Evolutionary conservation across 2,888 invertebrate species (phyloP), one percentile per base, ranked within the genome.

Genomic region (Onthophagus sagittarius): DNA sequence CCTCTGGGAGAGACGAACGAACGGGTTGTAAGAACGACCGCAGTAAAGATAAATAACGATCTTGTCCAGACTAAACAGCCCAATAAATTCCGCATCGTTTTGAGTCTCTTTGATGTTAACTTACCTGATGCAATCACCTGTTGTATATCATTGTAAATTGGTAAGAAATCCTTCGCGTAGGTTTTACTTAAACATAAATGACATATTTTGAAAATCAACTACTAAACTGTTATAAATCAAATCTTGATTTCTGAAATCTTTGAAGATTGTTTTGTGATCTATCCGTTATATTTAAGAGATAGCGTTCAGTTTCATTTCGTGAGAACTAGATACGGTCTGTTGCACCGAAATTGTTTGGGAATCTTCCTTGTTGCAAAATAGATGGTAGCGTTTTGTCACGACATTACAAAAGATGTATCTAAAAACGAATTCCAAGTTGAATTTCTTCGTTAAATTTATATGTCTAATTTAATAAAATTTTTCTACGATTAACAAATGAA

Each of bases 11-110:
- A 64, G 9, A 13, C 63, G 14, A 64, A 13, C 14, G 23, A 64
- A 64, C 64, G 23, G 4, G 64, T 31, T 31, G 23, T 31, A 23
- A 67, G 15, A 23, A 15, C 67, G 31, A 67, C 31, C 31, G 32
- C 32, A 67, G n/a, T 67, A 67, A 67, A 67, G 32, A 67, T 67
- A 32, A 67, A 67, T 67, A 67, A 67, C 67, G 67, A 67, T 23
- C 67, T 32, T 23, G 31, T 67, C 67, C 31, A 9, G 3, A 23
- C 67, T 67, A 67, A 67, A 67, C 23, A 67, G 31, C 67, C 67
- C 67, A 67, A 67, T 67, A 67, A 67, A 67, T 67, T 32, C 31
- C 23, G 31, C 7, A 31, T 32, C 67, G 32, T 67, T 67, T 67
- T 31, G n/a, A 67, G n/a, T 67, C 67, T 23, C 67, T 23, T 67